phyloP scores from a whole-genome alignment of 2,888 invertebrate species.

The Diadromus collaris region DNA sequence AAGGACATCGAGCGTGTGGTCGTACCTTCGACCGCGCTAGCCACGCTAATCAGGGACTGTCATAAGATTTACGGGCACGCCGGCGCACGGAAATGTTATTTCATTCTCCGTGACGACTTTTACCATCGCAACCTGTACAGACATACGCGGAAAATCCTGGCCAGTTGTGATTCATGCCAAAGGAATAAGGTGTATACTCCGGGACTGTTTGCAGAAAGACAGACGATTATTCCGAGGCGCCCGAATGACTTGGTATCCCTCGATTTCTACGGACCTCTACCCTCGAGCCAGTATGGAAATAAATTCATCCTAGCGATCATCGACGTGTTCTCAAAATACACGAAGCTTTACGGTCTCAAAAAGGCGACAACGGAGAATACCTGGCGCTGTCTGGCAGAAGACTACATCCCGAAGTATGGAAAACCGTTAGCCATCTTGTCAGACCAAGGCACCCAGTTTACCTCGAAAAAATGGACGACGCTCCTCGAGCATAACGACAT shows the following conservation, averaged over 20 bases:
- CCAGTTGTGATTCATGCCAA: slow-evolving; percentile 52
- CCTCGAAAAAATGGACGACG: slow-evolving; percentile 59
- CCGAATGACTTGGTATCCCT: slow-evolving; percentile 49
- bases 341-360: slow-evolving; percentile 51
- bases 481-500: slow-evolving; percentile 6
- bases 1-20: neutral
- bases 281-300: slow-evolving; percentile 19
- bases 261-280: slow-evolving; percentile 56
- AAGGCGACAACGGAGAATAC: slow-evolving; percentile 37
- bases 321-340: slow-evolving; percentile 61
- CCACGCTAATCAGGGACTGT: slow-evolving; percentile 5
- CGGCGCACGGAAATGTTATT: slow-evolving; percentile 42
- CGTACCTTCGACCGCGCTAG: neutral
- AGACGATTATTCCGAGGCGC: slow-evolving; percentile 17
- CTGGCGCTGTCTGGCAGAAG: neutral
- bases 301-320: slow-evolving; percentile 52
- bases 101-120: slow-evolving; percentile 39
- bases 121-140: slow-evolving; percentile 14
- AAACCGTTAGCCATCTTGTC: slow-evolving; percentile 30
- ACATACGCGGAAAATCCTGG: neutral
- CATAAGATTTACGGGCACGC: slow-evolving; percentile 44
- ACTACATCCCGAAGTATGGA: slow-evolving; percentile 28
- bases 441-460: slow-evolving; percentile 63
- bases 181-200: slow-evolving; percentile 43
- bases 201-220: slow-evolving; percentile 4